Evolutionary conservation across 2,888 invertebrate genomes (phyloP), one percentile per base, ranked within the genome.

Genomic region (Acanthosoma haemorrhoidale): DNA sequence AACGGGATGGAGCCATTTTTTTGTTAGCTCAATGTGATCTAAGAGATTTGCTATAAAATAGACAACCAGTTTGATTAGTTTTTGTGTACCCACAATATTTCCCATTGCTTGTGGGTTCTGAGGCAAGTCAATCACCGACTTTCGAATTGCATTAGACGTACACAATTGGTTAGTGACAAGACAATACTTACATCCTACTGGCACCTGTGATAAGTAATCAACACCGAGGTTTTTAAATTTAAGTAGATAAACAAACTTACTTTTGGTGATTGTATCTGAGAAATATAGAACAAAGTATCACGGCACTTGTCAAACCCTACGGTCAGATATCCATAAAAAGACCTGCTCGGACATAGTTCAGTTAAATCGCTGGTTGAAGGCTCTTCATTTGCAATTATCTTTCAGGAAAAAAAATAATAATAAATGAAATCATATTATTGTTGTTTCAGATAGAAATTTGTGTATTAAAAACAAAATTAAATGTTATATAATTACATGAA

Each of bases 231-330:
- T n/a, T n/a, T n/a, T 25, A 25, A 51, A 25, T 25, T 21, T 25
- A n/a, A 21, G 25, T 9, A 43, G 25, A 43, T 43, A n/a, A 25
- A n/a, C 25, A 25, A 25, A 51, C 51, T 51, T 51, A 51, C 51
- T 51, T 51, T 51, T 25, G 13, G 11, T 51, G 29, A 25, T 6
- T 51, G 25, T 25, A 51, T 25, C 29, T 51, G 51, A 3, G 51
- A 51, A 13, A 51, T 51, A 51, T 51, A 51, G 51, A 51, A 51
- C 51, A 51, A 51, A 51, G 51, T n/a, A 51, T 51, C 51, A 51
- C 51, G 51, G 51, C 51, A 51, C 29, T 51, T 51, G 51, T 51
- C 51, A 51, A 51, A 51, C 3, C 25, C 51, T 51, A 51, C 51
- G 29, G 51, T n/a, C 1, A 51, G 51, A n/a, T 11, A 16, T 51